A percentile compares a stretch with the other conserved stretches of the same genome.
phyloP scores from a whole-genome alignment of 2,888 invertebrate genomes.

The Pseudococcus jackbeardsleyi region DNA sequence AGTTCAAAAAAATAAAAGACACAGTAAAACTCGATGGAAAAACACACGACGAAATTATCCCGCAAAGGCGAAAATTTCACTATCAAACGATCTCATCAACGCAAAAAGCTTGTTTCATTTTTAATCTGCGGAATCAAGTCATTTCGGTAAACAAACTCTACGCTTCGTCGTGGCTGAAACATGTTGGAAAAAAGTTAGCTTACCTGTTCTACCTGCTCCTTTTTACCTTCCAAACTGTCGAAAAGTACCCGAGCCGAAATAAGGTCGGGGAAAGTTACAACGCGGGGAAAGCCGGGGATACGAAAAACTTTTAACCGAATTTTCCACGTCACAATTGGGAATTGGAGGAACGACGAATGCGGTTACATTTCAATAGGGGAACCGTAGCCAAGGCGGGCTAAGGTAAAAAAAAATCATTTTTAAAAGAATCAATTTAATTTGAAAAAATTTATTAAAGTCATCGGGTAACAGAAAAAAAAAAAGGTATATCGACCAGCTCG shows the following conservation, averaged over 20 bases:
- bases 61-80: neutral
- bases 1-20: no score
- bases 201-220: neutral
- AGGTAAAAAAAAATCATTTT: slow-evolving; percentile 7
- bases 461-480: neutral
- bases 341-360: neutral
- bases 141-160: neutral
- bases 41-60: no score
- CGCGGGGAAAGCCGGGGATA: neutral
- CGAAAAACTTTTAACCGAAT: neutral
- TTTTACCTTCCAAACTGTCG: neutral
- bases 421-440: slow-evolving; percentile 21
- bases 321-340: neutral
- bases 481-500: slow-evolving; percentile 4
- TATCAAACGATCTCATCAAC: neutral
- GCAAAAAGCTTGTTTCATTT: neutral
- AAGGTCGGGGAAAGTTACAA: neutral
- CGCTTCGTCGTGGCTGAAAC: neutral
- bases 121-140: neutral
- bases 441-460: slow-evolving; percentile 36
- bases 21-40: no score
- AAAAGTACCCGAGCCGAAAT: neutral
- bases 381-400: no score
- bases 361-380: neutral
- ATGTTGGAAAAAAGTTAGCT: neutral